Conservation (phyloP, 2,888 invertebrate species). For the Hypomecis punctinalis region DNA sequence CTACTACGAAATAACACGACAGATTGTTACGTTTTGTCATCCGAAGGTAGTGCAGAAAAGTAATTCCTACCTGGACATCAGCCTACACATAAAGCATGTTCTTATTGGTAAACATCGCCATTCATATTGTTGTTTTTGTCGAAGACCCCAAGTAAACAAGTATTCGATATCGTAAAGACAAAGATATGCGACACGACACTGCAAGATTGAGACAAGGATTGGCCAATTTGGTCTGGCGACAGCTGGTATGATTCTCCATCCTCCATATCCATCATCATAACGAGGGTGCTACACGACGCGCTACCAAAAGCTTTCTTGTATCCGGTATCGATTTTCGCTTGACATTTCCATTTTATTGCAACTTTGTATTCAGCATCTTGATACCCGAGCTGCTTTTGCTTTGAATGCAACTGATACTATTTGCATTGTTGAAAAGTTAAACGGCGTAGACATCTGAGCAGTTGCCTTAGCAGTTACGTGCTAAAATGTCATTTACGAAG, state of each 20-base stretch:
- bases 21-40: too few relatives aligned
- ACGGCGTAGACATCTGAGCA: too few relatives aligned
- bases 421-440: background rate
- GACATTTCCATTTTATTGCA: conserved; percentile 45
- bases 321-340: conserved; percentile 57
- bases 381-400: background rate
- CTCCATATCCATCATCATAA: conserved; percentile 66
- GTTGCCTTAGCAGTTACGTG: too few relatives aligned
- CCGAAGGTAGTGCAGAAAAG: too few relatives aligned
- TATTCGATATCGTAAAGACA: conserved; percentile 35
- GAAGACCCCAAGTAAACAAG: conserved; percentile 14
- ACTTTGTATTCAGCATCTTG: conserved; percentile 11
- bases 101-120: conserved; percentile 6
- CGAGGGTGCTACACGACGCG: conserved; percentile 67
- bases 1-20: too few relatives aligned
- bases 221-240: conserved; percentile 52
- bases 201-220: conserved; percentile 43
- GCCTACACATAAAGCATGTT: background rate
- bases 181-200: conserved; percentile 43
- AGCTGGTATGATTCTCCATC: conserved; percentile 48
- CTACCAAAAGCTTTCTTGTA: conserved; percentile 53
- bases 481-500: too few relatives aligned
- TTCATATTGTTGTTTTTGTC: conserved; percentile 22
- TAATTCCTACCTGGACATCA: too few relatives aligned
- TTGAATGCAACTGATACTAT: conserved; percentile 4